Evolutionary conservation across 2,888 invertebrate species (phyloP).

Genomic region (Orthosia incerta): DNA sequence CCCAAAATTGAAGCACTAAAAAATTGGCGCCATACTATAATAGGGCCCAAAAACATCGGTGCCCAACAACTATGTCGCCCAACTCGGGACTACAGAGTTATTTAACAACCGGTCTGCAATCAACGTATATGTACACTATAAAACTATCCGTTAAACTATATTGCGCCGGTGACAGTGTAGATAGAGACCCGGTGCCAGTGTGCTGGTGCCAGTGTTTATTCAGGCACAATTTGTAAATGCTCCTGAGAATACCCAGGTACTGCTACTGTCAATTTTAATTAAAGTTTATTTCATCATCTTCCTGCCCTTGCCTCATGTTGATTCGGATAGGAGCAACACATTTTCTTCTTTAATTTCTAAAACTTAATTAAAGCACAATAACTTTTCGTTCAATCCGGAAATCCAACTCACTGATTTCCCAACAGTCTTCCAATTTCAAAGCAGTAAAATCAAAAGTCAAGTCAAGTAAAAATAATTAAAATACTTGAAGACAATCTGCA

Average conservation of each 20-base stretch:
- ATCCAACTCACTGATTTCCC: not conserved
- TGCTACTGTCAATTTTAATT: no score
- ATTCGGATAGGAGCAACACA: not conserved
- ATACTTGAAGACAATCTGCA: constrained; percentile 43
- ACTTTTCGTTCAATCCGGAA: not conserved
- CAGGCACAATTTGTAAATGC: not conserved
- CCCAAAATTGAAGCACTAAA: no score
- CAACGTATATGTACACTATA: no score
- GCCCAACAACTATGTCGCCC: no score
- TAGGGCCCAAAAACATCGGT: no score
- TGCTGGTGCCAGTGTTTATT: not conserved
- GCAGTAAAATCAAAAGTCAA: constrained; percentile 30
- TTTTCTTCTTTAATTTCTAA: not conserved
- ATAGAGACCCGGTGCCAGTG: no score
- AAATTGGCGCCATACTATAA: no score
- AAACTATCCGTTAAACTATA: no score
- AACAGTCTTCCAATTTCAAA: constrained; percentile 2
- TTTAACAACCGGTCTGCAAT: not conserved
- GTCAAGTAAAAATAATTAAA: constrained; percentile 43
- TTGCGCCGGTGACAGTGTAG: not conserved
- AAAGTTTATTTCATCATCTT: not conserved
- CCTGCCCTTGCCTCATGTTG: not conserved
- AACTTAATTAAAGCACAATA: not conserved
- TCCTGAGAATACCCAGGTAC: no score
- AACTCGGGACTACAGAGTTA: no score